Base-by-base conservation (phyloP, 1,140 invertebrate species). In the Limonius californicus region DNA sequence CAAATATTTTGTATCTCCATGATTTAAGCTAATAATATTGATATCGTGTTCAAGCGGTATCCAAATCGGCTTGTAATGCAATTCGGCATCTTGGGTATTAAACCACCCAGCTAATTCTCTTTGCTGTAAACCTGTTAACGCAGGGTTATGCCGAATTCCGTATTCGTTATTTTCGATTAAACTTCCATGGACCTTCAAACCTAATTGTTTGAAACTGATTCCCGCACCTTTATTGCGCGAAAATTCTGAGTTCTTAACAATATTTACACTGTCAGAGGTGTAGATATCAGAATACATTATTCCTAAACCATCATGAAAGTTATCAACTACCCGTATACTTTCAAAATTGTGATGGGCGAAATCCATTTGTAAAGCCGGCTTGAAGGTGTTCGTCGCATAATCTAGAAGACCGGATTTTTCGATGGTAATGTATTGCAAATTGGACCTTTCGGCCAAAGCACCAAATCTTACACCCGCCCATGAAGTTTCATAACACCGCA, bases 321-420 rank as follows among this genome's bases (percentile, higher is more conserved):
- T 97, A 66, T 92, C 85, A 0, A 84, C 78, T 1, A 97, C 80
- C 68, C 85, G 84, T 2, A 97, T 84, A 66, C 90, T 90, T 72
- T 94, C 89, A 64, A 98, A 81, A 19, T 91, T 89, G 73, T 99
- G 95, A 57, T 91, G 86, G 55, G 95, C 92, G 77, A 98, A 97
- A 78, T 99, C 97, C 59, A 99, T 91, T 80, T 97, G 95, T 1
- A 99, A 76, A 0, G 96, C 97, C 47, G 92, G 91, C 74, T 92
- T 94, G 68, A 98, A 98, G 1, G 83, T 75, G 76, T 92, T 90
- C 0, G 90, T 95, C 0, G 90, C 86, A 74, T 96, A 97, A 81
- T 99, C 97, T 14, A 98, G 81, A 0, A 99, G 81, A 0, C 97
- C 97, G 3, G 96, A 94, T 77, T 89, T 90, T 78, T 97, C 92